phyloP scores from a whole-genome alignment of 2,797 vertebrate species.

The Diceros bicornis region DNA sequence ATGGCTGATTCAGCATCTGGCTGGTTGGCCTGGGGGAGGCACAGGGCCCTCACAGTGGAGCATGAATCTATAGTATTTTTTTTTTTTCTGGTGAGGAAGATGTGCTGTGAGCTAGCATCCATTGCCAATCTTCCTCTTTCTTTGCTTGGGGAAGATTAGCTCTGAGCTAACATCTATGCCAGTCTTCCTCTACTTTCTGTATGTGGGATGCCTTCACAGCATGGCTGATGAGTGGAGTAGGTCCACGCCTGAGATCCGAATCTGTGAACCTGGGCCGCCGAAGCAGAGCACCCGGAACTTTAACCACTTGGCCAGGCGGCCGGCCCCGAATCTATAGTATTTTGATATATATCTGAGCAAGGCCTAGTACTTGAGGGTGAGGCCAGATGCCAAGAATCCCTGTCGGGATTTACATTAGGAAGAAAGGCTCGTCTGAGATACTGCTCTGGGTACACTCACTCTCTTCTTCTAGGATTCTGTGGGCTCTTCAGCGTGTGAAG shows the following conservation, averaged over 20 bases:
- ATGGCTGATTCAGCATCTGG: background rate
- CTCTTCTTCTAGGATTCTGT: background rate
- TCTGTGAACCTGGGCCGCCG: too few species aligned
- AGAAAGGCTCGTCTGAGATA: background rate
- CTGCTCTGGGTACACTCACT: background rate
- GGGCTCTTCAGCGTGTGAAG: background rate
- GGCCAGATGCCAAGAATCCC: background rate
- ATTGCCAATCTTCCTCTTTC: too few species aligned
- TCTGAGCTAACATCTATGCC: too few species aligned
- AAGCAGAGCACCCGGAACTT: too few species aligned
- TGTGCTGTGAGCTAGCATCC: too few species aligned
- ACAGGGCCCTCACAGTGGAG: fast-evolving
- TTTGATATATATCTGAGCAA: background rate
- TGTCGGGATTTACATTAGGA: background rate
- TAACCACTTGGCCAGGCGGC: too few species aligned
- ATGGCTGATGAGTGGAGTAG: too few species aligned
- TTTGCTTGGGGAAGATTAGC: too few species aligned
- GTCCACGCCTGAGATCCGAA: too few species aligned
- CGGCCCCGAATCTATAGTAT: background rate
- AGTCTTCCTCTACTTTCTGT: too few species aligned
- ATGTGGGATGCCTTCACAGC: too few species aligned
- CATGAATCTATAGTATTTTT: background rate
- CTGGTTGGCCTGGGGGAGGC: background rate
- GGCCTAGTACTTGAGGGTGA: background rate
- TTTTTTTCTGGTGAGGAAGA: too few species aligned